Base-by-base conservation (phyloP, 2,888 invertebrate genomes). In the Gisinianus flammeolus region DNA sequence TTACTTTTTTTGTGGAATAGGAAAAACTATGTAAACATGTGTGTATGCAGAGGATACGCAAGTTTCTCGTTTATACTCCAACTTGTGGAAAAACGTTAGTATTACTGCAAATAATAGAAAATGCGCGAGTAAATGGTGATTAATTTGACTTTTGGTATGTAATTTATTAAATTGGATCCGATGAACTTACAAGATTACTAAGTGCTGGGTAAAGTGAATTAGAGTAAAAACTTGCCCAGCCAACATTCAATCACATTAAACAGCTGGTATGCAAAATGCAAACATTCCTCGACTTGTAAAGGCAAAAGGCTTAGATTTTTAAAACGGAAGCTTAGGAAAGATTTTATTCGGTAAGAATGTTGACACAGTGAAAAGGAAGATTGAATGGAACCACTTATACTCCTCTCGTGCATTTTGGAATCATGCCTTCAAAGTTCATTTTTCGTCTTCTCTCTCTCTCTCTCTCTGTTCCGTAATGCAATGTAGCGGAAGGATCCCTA, bases 351-450 rank as follows among this genome's bases (percentile, higher is more conserved):
- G 31, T 69, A 44, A 24, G 52, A 24, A 26, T 69, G 69, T 44
- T 69, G 69, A 69, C 69, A 52, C 24, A 44, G 44, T 44, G 69
- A 69, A 69, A 69, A 69, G 35, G 24, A 69, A 69, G 69, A 69
- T 69, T 69, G 69, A 69, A 69, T 69, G 69, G 69, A 44, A 44
- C 69, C 44, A 69, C 69, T 69, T 69, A 69, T 33, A 35, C 33
- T 69, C 33, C 69, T 69, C 69, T 69, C 12, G 69, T 44, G 69
- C 24, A 69, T 69, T 69, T 26, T 6, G n/a, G 24, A 44, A 44
- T 52, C 69, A n/a, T 52, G 44, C 24, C 26, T 68, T n/a, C 24
- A 44, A 35, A 44, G 44, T 44, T 44, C 19, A 6, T 69, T 69
- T 52, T 69, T 6, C 8, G 69, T 52, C 35, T 26, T 52, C 52